Evolutionary conservation across 2,113 vertebrate genomes (phyloP).

Genomic region (Aviceda subcristata): DNA sequence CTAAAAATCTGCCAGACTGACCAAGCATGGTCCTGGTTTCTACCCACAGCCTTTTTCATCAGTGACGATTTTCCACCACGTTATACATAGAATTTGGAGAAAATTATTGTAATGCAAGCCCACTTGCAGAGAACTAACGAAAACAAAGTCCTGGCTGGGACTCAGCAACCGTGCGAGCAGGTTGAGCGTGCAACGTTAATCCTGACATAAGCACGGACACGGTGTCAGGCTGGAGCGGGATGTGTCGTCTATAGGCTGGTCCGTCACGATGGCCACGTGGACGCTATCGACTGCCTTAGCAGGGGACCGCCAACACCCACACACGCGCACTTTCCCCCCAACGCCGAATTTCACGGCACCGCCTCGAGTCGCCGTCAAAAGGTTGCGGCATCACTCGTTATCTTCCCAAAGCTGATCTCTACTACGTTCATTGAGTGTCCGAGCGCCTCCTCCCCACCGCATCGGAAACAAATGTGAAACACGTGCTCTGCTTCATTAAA

Average conservation of each 20-base stretch:
- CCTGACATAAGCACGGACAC: neutral
- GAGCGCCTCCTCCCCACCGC: neutral
- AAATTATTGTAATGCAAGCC: neutral
- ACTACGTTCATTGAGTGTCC: neutral
- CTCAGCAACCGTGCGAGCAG: neutral
- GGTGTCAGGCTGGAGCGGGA: neutral
- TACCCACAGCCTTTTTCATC: neutral
- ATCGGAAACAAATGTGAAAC: conserved; percentile 20
- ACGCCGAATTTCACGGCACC: neutral
- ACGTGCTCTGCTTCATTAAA: conserved; percentile 63
- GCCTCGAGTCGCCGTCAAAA: neutral
- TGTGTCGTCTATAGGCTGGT: neutral
- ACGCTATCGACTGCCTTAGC: neutral
- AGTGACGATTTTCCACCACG: neutral
- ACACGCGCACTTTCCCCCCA: too few species aligned
- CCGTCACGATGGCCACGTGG: rapidly evolving
- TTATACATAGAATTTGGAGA: neutral
- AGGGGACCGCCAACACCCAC: too few species aligned
- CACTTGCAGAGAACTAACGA: neutral
- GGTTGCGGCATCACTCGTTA: neutral
- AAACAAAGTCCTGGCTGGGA: neutral
- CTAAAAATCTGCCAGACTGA: neutral
- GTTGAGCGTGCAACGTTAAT: neutral
- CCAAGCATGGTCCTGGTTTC: neutral
- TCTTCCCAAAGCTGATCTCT: neutral